A percentile compares a stretch with the other conserved stretches of the same genome.
Conservation (phyloP, 2,797 vertebrate genomes). For the Acanthurus leucopareius region DNA sequence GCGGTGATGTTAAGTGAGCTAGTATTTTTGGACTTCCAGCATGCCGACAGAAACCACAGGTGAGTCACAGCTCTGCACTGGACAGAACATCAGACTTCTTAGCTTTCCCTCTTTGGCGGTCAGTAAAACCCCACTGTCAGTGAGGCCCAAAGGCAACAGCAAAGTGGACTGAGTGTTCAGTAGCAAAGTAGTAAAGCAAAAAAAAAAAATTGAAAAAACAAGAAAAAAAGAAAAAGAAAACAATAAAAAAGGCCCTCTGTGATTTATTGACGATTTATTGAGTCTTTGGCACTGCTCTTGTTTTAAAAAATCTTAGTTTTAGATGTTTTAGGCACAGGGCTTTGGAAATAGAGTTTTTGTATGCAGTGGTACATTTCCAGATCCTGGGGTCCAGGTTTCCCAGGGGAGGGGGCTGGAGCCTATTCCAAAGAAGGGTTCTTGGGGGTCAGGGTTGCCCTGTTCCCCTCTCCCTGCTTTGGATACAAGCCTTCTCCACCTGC, state of each 20-base stretch:
- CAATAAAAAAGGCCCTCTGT: slow-evolving; percentile 55
- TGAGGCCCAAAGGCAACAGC: slow-evolving; percentile 73
- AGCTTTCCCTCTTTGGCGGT: slow-evolving; percentile 67
- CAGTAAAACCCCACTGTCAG: slow-evolving; percentile 70
- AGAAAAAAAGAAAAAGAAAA: slow-evolving; percentile 65
- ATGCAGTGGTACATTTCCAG: slow-evolving; percentile 61
- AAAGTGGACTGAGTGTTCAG: slow-evolving; percentile 70
- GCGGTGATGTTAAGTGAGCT: slow-evolving; percentile 72
- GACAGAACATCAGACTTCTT: slow-evolving; percentile 64
- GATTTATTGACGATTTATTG: slow-evolving; percentile 84
- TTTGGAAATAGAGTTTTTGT: slow-evolving; percentile 81
- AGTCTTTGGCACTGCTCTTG: slow-evolving; percentile 81
- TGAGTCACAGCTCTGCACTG: no score
- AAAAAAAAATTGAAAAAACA: slow-evolving; percentile 31
- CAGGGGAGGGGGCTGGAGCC: slow-evolving; percentile 20
- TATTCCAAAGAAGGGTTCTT: neutral
- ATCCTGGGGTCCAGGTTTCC: slow-evolving; percentile 56
- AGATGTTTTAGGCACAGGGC: slow-evolving; percentile 85
- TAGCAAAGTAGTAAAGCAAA: slow-evolving; percentile 70
- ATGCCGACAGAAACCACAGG: slow-evolving; percentile 66
- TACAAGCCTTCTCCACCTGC: slow-evolving; percentile 27
- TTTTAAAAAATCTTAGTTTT: slow-evolving; percentile 83
- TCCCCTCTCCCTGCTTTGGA: neutral
- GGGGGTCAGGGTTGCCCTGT: neutral
- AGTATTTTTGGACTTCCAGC: slow-evolving; percentile 75